Evolutionary conservation across 2,888 invertebrate genomes (phyloP), one percentile per base, ranked within the genome.

Genomic region (Tineola bisselliella): DNA sequence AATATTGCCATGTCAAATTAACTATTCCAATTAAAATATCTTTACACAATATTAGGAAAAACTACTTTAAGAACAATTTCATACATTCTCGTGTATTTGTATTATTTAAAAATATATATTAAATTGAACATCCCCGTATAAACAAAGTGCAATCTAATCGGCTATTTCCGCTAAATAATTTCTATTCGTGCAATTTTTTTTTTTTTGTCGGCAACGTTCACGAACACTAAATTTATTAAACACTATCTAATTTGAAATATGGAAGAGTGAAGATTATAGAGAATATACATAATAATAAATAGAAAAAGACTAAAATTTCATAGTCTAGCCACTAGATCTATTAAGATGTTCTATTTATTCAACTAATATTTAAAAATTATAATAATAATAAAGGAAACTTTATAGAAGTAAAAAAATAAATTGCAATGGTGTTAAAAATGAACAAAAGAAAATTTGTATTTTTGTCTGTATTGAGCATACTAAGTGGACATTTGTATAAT

Each of bases 221-320:
- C 48, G 48, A 43, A 43, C 59, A 43, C 59, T 59, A 59, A 44
- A 15, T 58, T 33, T 13, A 56, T 18, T 56, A 58, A 33, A 58
- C 31, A 6, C 52, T 70, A 66, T 65, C 75, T 77, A 76, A 72
- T 71, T 79, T 78, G 73, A 84, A 84, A 86, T 70, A 87, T 87
- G 87, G 87, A 87, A 87, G 87, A 87, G 87, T 87, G 86, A 86
- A 86, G 78, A 76, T 76, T 72, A 68, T 68, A 77, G 69, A 76
- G 73, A 74, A 79, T 66, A 80, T 70, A 75, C 66, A 68, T 70
- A 72, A 70, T n/a, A n/a, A n/a, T n/a, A 76, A 75, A 70, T 75
- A 73, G 71, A 74, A 75, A 78, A 77, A 19, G 5, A 56, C 19
- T 33, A 58, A 2, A 58, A 33, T 33, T 19, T 18, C 3, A 25